These are phyloP conservation scores for Chiroxiphia lanceolata DNA, from an alignment of 2,797 vertebrate genomes.

Conservation along the genomic window DNA sequence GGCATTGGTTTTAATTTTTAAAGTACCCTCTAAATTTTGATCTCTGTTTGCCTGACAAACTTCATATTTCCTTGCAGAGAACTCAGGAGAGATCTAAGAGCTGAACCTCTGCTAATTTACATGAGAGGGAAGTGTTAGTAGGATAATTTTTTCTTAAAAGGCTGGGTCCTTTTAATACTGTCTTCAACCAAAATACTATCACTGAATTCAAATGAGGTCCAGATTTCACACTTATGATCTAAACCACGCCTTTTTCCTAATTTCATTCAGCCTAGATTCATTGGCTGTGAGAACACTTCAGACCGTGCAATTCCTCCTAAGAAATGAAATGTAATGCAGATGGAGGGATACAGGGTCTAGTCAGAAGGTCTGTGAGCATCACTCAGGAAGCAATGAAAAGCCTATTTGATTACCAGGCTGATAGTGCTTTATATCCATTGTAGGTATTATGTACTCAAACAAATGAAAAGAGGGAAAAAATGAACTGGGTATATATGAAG, in stretches of 20 bases:
- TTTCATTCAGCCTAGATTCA: neutral
- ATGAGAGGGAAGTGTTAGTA: neutral
- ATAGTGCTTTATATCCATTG: neutral
- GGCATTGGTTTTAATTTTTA: conserved; percentile 20
- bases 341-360: neutral
- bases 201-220: neutral
- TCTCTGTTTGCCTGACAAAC: neutral
- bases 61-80: neutral
- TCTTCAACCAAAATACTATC: neutral
- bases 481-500: neutral
- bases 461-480: neutral
- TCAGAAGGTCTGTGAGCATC: neutral
- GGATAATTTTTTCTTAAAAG: neutral
- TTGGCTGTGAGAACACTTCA: neutral
- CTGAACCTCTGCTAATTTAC: neutral
- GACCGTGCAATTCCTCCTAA: neutral
- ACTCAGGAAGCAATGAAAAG: neutral
- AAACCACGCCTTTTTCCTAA: neutral
- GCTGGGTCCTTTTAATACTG: neutral
- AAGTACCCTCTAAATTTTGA: neutral
- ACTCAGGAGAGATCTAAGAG: neutral
- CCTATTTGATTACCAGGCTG: conserved; percentile 7
- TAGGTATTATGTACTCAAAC: neutral
- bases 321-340: neutral
- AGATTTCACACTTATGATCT: neutral